Evolutionary conservation across 1,140 invertebrate species (phyloP), one percentile per base, ranked within the genome.

Genomic region (Bombus pascuorum): DNA sequence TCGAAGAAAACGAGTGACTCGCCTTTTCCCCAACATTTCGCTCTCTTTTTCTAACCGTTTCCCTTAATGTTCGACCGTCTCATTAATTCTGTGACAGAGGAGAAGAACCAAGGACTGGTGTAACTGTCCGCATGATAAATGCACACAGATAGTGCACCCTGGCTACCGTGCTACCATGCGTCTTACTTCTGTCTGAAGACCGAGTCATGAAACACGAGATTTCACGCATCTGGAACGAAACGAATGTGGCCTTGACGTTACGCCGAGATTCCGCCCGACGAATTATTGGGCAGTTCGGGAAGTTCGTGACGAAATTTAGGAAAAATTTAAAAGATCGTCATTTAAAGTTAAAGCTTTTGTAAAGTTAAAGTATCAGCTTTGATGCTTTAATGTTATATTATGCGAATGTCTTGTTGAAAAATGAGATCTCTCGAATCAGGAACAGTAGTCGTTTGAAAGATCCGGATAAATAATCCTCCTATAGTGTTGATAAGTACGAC

Each of bases 51-150:
- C 65, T 77, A n/a, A 15, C 44, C 47, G 18, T 65, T 85, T 80
- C 77, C 77, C 68, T 72, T 73, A 85, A 85, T 73, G 83, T 53
- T 86, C 79, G 85, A 62, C 83, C 91, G 87, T 91, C 89, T 91
- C 91, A 87, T 91, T 92, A 91, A 91, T 91, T 86, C 88, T 80
- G 85, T 81, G 88, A 86, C 89, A 87, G 86, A 18, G 89, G 87
- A 89, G 89, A 81, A 87, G 79, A 66, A 86, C 87, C 85, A n/a
- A n/a, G 47, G 86, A 85, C 91, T 89, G 90, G 88, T 92, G 90
- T 92, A 92, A 81, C 91, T 93, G 92, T 93, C 93, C 70, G 86
- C 91, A 90, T 93, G 92, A 93, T 93, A 91, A 93, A 93, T 93
- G 93, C 86, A 84, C 82, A 42, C 72, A 93, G 92, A 93, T 93